Conservation (phyloP, 2,888 invertebrate genomes). For the Oxyteleia sp. region DNA sequence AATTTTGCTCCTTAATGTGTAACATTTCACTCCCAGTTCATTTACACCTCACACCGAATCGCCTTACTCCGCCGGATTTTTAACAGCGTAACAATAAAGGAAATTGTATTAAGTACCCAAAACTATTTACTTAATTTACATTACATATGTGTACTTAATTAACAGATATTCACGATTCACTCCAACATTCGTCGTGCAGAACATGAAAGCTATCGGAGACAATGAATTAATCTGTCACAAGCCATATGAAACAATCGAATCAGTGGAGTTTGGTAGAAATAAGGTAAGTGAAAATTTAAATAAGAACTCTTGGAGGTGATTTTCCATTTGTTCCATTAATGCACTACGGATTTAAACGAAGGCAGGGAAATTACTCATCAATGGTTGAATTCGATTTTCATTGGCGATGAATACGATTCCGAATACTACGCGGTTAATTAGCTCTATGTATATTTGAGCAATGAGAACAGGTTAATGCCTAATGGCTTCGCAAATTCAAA, state of each 20-base stretch:
- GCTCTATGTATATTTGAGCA: constrained; percentile 82
- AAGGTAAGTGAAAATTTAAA: constrained; percentile 88
- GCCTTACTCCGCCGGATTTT: no score
- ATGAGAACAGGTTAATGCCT: constrained; percentile 81
- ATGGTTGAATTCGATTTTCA: constrained; percentile 73
- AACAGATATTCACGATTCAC: constrained; percentile 93
- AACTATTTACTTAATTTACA: no score
- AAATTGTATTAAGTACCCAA: no score
- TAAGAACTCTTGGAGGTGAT: constrained; percentile 8
- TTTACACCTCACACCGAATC: no score
- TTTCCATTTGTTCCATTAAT: constrained; percentile 46
- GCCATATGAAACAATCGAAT: constrained; percentile 92
- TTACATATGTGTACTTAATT: no score
- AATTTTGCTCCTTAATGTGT: no score
- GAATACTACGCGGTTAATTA: constrained; percentile 83
- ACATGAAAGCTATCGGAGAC: constrained; percentile 96
- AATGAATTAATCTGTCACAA: constrained; percentile 96
- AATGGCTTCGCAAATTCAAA: constrained; percentile 78
- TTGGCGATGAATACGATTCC: constrained; percentile 76
- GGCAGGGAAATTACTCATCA: constrained; percentile 61
- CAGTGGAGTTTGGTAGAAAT: constrained; percentile 93
- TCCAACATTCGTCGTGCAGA: constrained; percentile 96
- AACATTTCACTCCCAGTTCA: no score
- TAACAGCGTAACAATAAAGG: no score
- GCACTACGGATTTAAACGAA: constrained; percentile 40